These are phyloP conservation scores for Ceyx melanurus DNA, from an alignment of 2,113 vertebrate genomes.

Conservation along the genomic window DNA sequence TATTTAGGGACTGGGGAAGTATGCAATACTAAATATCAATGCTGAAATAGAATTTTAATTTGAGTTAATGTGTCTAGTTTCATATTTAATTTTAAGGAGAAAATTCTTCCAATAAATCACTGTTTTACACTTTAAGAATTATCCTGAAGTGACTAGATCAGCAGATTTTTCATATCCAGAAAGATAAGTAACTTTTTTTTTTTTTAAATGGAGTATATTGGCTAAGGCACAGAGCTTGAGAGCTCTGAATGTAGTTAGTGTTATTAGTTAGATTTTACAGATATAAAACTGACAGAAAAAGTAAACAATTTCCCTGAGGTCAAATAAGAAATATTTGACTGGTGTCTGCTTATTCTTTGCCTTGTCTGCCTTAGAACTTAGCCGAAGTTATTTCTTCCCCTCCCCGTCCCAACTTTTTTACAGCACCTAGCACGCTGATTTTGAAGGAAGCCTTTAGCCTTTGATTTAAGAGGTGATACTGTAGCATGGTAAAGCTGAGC, in stretches of 20 bases:
- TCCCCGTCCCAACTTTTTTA: background rate
- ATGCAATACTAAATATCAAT: background rate
- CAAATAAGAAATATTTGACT: background rate
- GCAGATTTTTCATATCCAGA: background rate
- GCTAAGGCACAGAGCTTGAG: background rate
- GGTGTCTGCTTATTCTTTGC: background rate
- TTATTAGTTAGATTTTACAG: background rate
- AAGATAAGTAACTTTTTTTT: background rate
- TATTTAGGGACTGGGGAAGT: background rate
- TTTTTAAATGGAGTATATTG: background rate
- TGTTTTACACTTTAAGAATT: background rate
- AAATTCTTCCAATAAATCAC: background rate
- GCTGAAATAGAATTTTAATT: background rate
- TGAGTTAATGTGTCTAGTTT: background rate
- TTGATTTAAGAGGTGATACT: slow-evolving; percentile 19
- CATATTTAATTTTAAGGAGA: background rate
- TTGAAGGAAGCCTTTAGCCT: slow-evolving; percentile 13
- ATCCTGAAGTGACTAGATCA: background rate
- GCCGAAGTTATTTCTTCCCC: background rate
- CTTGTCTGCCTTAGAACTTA: background rate
- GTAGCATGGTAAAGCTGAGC: background rate
- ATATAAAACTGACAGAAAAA: background rate
- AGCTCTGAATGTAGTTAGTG: background rate
- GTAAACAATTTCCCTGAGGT: slow-evolving; percentile 7
- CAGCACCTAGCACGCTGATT: background rate